These are phyloP conservation scores for Corythaeola cristata DNA, from an alignment of 2,113 vertebrate genomes.

Conservation along the genomic window DNA sequence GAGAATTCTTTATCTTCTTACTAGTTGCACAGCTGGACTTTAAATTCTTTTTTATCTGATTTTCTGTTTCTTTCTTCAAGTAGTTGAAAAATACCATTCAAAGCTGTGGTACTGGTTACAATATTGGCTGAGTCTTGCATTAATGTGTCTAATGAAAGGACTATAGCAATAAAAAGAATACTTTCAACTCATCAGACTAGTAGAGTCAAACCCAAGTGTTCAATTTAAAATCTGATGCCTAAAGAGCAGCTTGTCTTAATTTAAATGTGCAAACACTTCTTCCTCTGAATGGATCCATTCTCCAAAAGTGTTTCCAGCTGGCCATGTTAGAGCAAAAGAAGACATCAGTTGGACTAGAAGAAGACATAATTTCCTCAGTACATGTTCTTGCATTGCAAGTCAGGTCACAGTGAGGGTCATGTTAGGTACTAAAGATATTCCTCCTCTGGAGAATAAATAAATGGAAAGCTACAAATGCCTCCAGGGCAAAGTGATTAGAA, in stretches of 20 bases:
- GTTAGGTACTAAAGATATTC: constrained; percentile 57
- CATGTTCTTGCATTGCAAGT: constrained; percentile 39
- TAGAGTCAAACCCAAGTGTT: constrained; percentile 22
- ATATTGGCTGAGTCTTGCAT: background rate
- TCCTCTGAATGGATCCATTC: constrained; percentile 46
- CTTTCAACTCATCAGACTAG: background rate
- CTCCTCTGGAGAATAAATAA: constrained; percentile 40
- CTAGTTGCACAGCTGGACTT: background rate
- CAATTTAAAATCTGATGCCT: constrained; percentile 37
- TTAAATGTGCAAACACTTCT: constrained; percentile 49
- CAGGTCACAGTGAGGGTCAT: constrained; percentile 33
- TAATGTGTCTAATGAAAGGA: background rate
- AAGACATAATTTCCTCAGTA: background rate
- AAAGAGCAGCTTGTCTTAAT: constrained; percentile 56
- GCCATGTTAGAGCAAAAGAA: constrained; percentile 27
- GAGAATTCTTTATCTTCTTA: background rate
- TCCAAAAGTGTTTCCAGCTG: constrained; percentile 61
- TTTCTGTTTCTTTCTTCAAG: background rate
- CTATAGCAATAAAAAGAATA: background rate
- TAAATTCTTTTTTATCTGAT: background rate
- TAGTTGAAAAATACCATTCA: background rate
- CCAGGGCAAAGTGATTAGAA: constrained; percentile 27
- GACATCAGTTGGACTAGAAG: constrained; percentile 21
- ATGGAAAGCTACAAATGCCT: constrained; percentile 41
- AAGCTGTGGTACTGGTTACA: background rate